Percentiles rank a stretch among this genome's conserved stretches.
phyloP scores from a whole-genome alignment of 2,888 invertebrate genomes.

The Erpobdella octoculata region DNA sequence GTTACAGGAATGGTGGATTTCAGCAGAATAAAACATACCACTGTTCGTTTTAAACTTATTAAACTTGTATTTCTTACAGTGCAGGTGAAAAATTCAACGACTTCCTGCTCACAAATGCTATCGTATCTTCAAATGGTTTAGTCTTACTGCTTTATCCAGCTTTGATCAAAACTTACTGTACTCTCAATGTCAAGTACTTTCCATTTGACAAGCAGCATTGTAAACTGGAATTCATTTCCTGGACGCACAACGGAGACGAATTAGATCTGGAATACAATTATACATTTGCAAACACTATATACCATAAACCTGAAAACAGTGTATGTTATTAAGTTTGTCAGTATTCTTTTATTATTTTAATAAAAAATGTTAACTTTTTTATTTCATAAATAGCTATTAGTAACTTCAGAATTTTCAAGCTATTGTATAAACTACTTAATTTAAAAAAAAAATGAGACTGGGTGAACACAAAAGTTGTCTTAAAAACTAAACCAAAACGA shows the following conservation, averaged over 20 bases:
- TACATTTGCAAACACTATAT: conserved; percentile 37
- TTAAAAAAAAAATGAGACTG: too few relatives aligned
- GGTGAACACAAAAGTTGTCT: too few relatives aligned
- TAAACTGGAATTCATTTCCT: conserved; percentile 54
- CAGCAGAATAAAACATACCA: neutral
- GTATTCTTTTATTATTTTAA: too few relatives aligned
- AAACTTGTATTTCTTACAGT: conserved; percentile 23
- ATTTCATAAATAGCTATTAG: too few relatives aligned
- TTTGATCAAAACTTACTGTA: conserved; percentile 54
- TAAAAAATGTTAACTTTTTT: too few relatives aligned
- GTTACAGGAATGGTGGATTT: neutral
- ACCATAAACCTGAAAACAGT: conserved; percentile 74
- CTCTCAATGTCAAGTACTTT: conserved; percentile 55
- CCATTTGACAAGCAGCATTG: conserved; percentile 56
- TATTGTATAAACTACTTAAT: too few relatives aligned
- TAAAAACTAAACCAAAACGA: too few relatives aligned
- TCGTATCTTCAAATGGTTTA: conserved; percentile 52
- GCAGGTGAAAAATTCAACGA: conserved; percentile 41
- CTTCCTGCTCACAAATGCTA: conserved; percentile 53
- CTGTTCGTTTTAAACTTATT: neutral
- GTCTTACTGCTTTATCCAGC: conserved; percentile 56
- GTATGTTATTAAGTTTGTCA: too few relatives aligned
- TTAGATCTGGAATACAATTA: conserved; percentile 39
- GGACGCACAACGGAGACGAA: conserved; percentile 55
- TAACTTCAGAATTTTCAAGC: too few relatives aligned